Base-by-base conservation (phyloP, 2,888 invertebrate species). In the Prosopocoilus inquinatus region DNA sequence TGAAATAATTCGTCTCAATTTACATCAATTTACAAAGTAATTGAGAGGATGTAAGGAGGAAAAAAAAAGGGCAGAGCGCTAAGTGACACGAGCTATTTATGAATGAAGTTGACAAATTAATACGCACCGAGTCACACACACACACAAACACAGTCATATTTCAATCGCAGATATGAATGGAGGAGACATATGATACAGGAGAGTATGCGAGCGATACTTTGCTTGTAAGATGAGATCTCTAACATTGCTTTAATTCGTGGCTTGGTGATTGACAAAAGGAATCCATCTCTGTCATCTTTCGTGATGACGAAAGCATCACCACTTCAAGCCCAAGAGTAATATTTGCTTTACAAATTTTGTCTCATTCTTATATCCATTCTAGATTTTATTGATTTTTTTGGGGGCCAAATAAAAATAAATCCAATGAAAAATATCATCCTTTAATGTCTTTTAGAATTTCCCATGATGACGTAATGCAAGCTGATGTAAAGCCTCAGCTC, bases 81-180 rank as follows among this genome's bases (percentile, higher is more conserved):
- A 33, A 33, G 9, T 46, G 46, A 33, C 33, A 11, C 33, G 43
- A 49, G 49, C 57, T 59, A 59, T 59, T 63, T 58, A 59, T 63
- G 63, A 63, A 63, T 63, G 63, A 63, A 63, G 59, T 57, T 61
- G 63, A 62, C 58, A 63, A 61, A 63, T 63, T 63, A 54, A 59
- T 57, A 58, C 41, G 36, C 32, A 50, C 44, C 56, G 51, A 60
- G 52, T 61, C 59, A 28, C 20, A 54, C 48, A 52, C 52, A 59
- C 56, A 59, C 57, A 54, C 59, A 28, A 4, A 54, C 48, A 52
- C 52, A 59, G 57, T 60, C 57, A 54, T 56, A 55, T 62, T 60
- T 59, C 60, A 61, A 63, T 61, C 60, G 59, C 54, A 59, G 56
- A 61, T 59, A 63, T 63, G 63, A 63, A 63, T 63, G 63, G 58